phyloP scores from a whole-genome alignment of 2,888 invertebrate species.

The Lamellibrachia columna region DNA sequence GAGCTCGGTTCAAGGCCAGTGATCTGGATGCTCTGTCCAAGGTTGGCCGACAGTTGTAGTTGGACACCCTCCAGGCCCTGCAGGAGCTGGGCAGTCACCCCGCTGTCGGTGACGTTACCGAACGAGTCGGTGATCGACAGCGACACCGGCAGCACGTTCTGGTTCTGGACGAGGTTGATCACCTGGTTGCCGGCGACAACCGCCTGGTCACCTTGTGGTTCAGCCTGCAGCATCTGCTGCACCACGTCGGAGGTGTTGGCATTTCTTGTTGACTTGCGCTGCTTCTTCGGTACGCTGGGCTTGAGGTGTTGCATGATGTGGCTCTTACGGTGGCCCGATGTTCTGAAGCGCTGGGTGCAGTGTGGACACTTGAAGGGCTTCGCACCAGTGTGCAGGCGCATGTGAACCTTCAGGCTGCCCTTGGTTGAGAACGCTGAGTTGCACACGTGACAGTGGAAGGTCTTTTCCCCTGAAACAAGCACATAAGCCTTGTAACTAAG shows the following conservation, averaged over 20 bases:
- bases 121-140: conserved; percentile 41
- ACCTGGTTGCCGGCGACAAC: conserved; percentile 38
- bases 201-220: conserved; percentile 12
- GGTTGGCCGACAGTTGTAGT: conserved; percentile 35
- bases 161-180: conserved; percentile 49
- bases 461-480: conserved; percentile 56
- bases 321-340: conserved; percentile 75
- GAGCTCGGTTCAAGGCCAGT: conserved; percentile 64
- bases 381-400: conserved; percentile 69
- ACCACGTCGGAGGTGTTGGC: conserved; percentile 21
- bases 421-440: conserved; percentile 65
- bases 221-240: conserved; percentile 24
- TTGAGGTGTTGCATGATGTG: conserved; percentile 72
- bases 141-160: conserved; percentile 54
- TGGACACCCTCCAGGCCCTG: conserved; percentile 54
- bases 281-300: conserved; percentile 19
- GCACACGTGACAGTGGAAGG: conserved; percentile 65
- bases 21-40: conserved; percentile 63
- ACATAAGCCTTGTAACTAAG: not conserved
- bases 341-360: conserved; percentile 75
- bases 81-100: conserved; percentile 48
- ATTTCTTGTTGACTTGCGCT: not conserved
- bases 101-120: conserved; percentile 26
- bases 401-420: conserved; percentile 65
- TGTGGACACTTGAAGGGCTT: conserved; percentile 88